A percentile compares a stretch with the other conserved stretches of the same genome.
These are phyloP conservation scores for Lycia hirtaria DNA, from an alignment of 2,888 invertebrate genomes.

Conservation along the genomic window DNA sequence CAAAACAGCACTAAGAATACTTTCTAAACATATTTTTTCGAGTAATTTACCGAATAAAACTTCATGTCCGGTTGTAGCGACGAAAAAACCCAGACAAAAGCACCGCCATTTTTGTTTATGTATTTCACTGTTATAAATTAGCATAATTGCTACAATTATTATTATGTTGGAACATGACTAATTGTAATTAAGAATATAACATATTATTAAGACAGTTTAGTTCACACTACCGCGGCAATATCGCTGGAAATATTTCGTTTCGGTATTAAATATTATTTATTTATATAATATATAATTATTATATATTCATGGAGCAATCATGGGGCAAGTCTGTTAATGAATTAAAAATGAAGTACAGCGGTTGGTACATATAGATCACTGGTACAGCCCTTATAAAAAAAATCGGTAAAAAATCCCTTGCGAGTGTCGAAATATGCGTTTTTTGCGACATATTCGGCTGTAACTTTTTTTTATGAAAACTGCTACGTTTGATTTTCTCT, in stretches of 20 bases:
- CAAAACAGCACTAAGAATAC: neutral
- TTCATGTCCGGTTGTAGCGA: constrained; percentile 15
- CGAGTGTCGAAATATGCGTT: too few species aligned
- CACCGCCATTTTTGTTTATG: constrained; percentile 25
- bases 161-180: constrained; percentile 23
- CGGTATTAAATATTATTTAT: neutral
- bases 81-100: constrained; percentile 25
- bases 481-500: too few species aligned
- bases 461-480: too few species aligned
- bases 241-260: neutral
- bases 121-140: constrained; percentile 28
- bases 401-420: too few species aligned
- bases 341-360: too few species aligned
- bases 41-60: constrained; percentile 10
- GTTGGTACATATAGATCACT: too few species aligned
- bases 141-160: constrained; percentile 30
- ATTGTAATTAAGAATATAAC: constrained; percentile 24
- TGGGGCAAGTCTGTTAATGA: too few species aligned
- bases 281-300: too few species aligned
- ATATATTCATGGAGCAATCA: too few species aligned
- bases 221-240: constrained; percentile 23
- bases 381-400: too few species aligned
- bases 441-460: too few species aligned
- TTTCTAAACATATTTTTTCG: constrained; percentile 21
- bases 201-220: constrained; percentile 20